These are phyloP conservation scores for Chionoecetes opilio DNA, from an alignment of 1,140 invertebrate species.

Conservation along the genomic window DNA sequence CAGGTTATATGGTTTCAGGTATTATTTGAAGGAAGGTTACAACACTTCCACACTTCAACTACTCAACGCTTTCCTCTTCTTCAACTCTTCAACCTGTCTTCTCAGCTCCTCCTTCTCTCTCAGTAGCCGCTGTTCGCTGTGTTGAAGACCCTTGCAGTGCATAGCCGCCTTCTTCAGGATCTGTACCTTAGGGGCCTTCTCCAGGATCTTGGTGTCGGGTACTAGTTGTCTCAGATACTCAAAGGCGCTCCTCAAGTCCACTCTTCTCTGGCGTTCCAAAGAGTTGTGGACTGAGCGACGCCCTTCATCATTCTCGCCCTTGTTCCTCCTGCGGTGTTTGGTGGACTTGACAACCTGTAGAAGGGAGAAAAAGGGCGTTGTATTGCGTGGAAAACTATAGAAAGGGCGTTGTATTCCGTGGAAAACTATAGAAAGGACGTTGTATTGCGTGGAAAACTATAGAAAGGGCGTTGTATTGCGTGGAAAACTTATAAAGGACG, in stretches of 20 bases:
- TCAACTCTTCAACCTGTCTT: constrained; percentile 57
- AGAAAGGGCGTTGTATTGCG: neutral
- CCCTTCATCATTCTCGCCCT: constrained; percentile 66
- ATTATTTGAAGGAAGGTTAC: neutral
- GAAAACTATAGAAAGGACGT: too few relatives aligned
- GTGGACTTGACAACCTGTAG: constrained; percentile 64
- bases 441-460: too few relatives aligned
- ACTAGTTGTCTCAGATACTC: constrained; percentile 91
- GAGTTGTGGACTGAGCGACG: constrained; percentile 92
- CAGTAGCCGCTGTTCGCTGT: constrained; percentile 84
- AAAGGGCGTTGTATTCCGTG: neutral
- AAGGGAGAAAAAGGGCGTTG: neutral
- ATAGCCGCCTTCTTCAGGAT: constrained; percentile 91
- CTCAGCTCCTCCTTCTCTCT: constrained; percentile 85
- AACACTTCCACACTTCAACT: constrained; percentile 43
- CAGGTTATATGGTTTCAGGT: too few relatives aligned
- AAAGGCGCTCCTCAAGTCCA: constrained; percentile 93
- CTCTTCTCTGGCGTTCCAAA: constrained; percentile 94
- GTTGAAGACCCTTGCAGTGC: constrained; percentile 88
- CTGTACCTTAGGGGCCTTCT: constrained; percentile 93
- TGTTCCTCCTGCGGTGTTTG: constrained; percentile 66
- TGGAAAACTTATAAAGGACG: neutral
- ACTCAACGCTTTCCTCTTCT: constrained; percentile 43
- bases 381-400: neutral
- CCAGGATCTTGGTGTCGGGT: constrained; percentile 90